Conservation (phyloP, 1,140 invertebrate genomes). For the Zaprionus tsacasi region DNA sequence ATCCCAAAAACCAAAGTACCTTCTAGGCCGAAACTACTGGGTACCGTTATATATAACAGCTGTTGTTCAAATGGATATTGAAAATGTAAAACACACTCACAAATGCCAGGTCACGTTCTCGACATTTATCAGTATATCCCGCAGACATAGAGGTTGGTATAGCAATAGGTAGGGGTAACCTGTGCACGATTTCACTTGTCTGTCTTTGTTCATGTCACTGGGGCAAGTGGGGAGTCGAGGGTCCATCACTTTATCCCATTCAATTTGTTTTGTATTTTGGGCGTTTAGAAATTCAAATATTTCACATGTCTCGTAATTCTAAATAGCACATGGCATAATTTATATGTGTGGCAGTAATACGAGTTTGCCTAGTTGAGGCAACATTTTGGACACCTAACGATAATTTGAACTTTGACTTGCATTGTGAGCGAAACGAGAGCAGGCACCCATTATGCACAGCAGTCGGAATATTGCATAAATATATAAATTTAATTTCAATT, state of each 20-base stretch:
- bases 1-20: neutral
- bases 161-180: neutral
- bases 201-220: neutral
- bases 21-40: neutral
- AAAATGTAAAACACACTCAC: constrained; percentile 44
- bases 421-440: neutral
- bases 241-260: neutral
- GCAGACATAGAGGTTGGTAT: neutral
- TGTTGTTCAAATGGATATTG: constrained; percentile 34
- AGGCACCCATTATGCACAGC: neutral
- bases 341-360: constrained; percentile 18
- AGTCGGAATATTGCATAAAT: too few relatives aligned
- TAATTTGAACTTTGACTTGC: constrained; percentile 5
- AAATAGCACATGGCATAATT: constrained; percentile 15
- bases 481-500: neutral
- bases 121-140: constrained; percentile 48
- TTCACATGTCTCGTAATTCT: constrained; percentile 17
- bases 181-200: neutral
- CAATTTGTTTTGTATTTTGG: constrained; percentile 48
- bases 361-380: neutral
- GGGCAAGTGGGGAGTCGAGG: neutral
- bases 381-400: neutral
- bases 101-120: constrained; percentile 63
- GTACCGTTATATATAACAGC: neutral
- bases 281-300: constrained; percentile 57